Evolutionary conservation across 2,113 vertebrate species (phyloP), one percentile per base, ranked within the genome.

Genomic region (Dunckerocampus dactyliophorus): DNA sequence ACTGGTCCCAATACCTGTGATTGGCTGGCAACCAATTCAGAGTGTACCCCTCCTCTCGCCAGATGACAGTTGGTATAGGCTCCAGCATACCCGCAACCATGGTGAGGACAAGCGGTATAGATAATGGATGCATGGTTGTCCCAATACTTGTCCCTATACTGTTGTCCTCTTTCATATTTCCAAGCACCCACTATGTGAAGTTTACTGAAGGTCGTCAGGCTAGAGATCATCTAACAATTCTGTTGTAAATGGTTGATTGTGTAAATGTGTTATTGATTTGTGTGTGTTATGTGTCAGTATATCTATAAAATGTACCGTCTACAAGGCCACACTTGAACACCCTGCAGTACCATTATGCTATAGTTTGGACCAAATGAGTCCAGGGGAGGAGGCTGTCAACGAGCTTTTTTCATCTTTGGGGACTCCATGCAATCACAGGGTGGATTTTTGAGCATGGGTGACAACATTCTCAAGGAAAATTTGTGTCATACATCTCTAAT

Each of bases 281-380:
- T 50, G 34, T 48, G 49, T 51, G 22, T 69, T 58, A 34, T 52
- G 34, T 73, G 66, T n/a, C n/a, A n/a, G n/a, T n/a, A n/a, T n/a
- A n/a, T 69, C 69, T 60, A 45, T 66, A 65, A 49, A 46, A 51
- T 68, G 62, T n/a, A n/a, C n/a, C n/a, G n/a, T n/a, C n/a, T 70
- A 49, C 42, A 14, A 39, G 47, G 55, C 67, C 54, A 59, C 59
- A 67, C 52, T 49, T 55, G 63, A 76, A 49, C 56, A 69, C 34
- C 19, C 60, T 60, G 42, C 45, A 22, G 61, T 62, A 28, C 49
- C 58, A 61, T 76, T 79, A 67, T 54, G 67, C 63, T 61, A 28
- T 28, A 48, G 73, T 79, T 74, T 63, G 52, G 72, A 82, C 67
- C 19, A 56, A 59, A 82, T 80, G 72, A 63, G 55, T 76, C 53